Evolutionary conservation across 2,888 invertebrate species (phyloP).

Genomic region (Idaea straminata): DNA sequence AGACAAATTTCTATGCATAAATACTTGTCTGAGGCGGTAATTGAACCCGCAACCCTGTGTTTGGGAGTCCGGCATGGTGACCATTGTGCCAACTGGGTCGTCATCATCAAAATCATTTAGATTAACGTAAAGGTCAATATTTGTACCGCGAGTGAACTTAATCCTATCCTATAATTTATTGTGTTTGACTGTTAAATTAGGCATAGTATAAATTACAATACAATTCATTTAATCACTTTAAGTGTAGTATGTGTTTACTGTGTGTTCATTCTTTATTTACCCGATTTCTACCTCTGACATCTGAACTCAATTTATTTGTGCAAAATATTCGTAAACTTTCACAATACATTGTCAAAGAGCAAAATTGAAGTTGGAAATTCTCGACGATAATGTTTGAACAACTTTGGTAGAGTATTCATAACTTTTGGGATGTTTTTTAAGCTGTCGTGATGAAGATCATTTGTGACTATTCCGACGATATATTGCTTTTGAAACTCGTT

Average conservation of each 20-base stretch:
- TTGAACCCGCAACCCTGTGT: too few relatives aligned
- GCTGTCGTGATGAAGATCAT: slow-evolving; percentile 22
- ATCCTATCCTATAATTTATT: neutral
- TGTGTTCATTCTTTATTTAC: neutral
- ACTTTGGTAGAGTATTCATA: slow-evolving; percentile 38
- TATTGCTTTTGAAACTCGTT: slow-evolving; percentile 9
- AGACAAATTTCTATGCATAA: too few relatives aligned
- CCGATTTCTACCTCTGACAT: slow-evolving; percentile 15
- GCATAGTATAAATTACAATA: neutral
- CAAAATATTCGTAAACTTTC: slow-evolving; percentile 33
- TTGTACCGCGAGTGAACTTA: too few relatives aligned
- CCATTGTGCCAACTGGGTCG: too few relatives aligned
- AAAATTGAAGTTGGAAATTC: slow-evolving; percentile 36
- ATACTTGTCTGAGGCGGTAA: too few relatives aligned
- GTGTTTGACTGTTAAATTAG: neutral
- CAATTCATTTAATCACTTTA: neutral
- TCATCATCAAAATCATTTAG: too few relatives aligned
- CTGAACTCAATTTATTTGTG: slow-evolving; percentile 31
- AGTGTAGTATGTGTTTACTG: neutral
- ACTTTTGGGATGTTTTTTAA: slow-evolving; percentile 34
- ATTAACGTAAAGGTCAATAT: too few relatives aligned
- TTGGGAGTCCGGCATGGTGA: too few relatives aligned
- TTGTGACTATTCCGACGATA: slow-evolving; percentile 17
- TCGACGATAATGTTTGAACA: slow-evolving; percentile 44
- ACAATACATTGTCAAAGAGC: slow-evolving; percentile 37